These are phyloP conservation scores for Pantala flavescens DNA, from an alignment of 1,140 invertebrate species.

Conservation along the genomic window DNA sequence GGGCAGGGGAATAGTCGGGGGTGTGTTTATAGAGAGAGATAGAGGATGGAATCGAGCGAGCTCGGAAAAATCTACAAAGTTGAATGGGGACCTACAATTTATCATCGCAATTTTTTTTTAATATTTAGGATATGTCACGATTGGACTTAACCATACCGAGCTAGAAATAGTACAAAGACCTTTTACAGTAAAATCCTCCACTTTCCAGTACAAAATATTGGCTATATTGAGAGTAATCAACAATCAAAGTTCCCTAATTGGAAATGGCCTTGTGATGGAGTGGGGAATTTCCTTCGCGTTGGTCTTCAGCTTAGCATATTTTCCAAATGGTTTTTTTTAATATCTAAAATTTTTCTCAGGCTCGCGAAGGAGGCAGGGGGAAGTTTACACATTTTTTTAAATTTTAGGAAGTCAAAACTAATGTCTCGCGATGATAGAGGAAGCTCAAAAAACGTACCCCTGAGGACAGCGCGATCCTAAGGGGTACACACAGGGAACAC, in stretches of 20 bases:
- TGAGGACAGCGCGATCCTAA: background rate
- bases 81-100: constrained; percentile 8
- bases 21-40: too few species aligned
- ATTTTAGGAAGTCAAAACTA: background rate
- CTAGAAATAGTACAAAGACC: constrained; percentile 14
- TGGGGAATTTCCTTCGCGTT: background rate
- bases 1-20: background rate
- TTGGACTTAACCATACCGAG: background rate
- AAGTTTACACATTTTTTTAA: background rate
- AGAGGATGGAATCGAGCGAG: background rate
- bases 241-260: constrained; percentile 16
- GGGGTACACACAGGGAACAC: background rate
- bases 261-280: background rate
- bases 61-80: background rate
- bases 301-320: background rate
- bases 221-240: constrained; percentile 22
- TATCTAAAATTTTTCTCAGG: background rate
- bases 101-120: background rate
- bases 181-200: constrained; percentile 11
- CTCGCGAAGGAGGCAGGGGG: background rate
- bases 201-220: constrained; percentile 22
- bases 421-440: background rate
- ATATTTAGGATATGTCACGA: constrained; percentile 6
- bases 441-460: background rate
- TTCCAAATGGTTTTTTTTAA: background rate